Evolutionary conservation across 2,797 vertebrate genomes (phyloP).

Genomic region (Bradypodion ventrale): DNA sequence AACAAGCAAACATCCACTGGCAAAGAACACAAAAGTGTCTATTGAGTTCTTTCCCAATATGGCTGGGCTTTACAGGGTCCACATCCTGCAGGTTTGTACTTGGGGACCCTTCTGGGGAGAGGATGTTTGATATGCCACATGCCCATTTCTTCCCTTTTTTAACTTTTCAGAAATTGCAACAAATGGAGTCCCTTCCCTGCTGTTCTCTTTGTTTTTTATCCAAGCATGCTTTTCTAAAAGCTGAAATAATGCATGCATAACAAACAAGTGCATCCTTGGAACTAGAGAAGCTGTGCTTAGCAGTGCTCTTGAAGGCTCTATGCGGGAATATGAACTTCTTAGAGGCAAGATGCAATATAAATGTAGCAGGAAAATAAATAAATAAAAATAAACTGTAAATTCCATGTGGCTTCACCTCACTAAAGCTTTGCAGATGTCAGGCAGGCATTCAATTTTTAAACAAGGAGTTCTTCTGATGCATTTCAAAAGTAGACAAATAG

Average conservation of each 20-base stretch:
- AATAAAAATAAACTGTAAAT: not conserved
- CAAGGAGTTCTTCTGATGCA: not conserved
- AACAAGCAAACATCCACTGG: conserved; percentile 23
- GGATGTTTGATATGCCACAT: not conserved
- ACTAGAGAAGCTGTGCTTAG: conserved; percentile 8
- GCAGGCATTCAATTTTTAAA: not conserved
- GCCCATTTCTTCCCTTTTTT: conserved; percentile 27
- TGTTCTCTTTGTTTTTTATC: conserved; percentile 40
- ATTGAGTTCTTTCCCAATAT: not conserved
- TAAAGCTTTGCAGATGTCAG: not conserved
- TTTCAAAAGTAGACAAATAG: not conserved
- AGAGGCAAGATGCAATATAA: not conserved
- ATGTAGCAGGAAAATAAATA: no score
- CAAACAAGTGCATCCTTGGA: not conserved
- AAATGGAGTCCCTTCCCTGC: conserved; percentile 54
- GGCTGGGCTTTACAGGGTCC: not conserved
- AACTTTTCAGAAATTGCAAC: conserved; percentile 54
- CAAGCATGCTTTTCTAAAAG: conserved; percentile 44
- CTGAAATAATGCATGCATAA: conserved; percentile 46
- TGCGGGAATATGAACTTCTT: not conserved
- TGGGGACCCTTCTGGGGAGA: not conserved
- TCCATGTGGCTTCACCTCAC: not conserved
- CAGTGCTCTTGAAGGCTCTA: not conserved
- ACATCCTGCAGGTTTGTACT: conserved; percentile 50
- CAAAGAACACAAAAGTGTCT: conserved; percentile 6